Percentiles rank a stretch among this genome's conserved stretches.
Conservation (phyloP, 2,888 invertebrate genomes). For the Parasteatoda lunata region DNA sequence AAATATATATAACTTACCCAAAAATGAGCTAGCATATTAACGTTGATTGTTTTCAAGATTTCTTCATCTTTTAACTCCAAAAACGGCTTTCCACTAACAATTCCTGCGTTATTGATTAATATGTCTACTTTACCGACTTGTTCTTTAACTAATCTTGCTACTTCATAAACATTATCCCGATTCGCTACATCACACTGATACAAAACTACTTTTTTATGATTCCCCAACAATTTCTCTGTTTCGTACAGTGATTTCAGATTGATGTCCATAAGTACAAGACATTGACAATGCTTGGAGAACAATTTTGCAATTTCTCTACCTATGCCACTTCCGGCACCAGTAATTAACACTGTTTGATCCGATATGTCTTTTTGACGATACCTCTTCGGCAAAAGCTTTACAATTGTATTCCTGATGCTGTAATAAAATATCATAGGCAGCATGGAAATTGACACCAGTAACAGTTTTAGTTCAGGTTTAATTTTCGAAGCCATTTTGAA, state of each 20-base stretch:
- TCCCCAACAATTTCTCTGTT: constrained; percentile 12
- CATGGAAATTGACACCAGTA: too few relatives aligned
- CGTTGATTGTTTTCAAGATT: constrained; percentile 90
- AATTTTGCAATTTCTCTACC: constrained; percentile 47
- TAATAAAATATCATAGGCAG: background rate
- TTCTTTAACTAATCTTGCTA: constrained; percentile 82
- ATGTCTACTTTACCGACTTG: constrained; percentile 89
- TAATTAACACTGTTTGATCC: constrained; percentile 33
- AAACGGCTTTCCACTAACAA: constrained; percentile 86
- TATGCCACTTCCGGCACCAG: constrained; percentile 54
- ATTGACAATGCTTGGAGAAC: constrained; percentile 27
- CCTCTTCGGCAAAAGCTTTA: background rate
- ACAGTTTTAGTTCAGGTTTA: too few relatives aligned
- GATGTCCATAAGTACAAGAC: constrained; percentile 42
- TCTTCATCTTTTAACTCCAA: constrained; percentile 89
- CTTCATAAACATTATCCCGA: constrained; percentile 86
- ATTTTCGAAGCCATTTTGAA: too few relatives aligned
- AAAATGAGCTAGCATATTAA: constrained; percentile 92
- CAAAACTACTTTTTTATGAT: constrained; percentile 72
- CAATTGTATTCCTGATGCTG: background rate
- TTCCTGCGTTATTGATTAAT: constrained; percentile 93
- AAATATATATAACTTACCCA: constrained; percentile 81
- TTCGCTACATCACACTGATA: constrained; percentile 88
- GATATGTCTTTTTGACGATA: constrained; percentile 17
- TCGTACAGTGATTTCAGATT: constrained; percentile 16